These are phyloP conservation scores for Torymus auratus DNA, from an alignment of 2,888 invertebrate genomes.

Conservation along the genomic window DNA sequence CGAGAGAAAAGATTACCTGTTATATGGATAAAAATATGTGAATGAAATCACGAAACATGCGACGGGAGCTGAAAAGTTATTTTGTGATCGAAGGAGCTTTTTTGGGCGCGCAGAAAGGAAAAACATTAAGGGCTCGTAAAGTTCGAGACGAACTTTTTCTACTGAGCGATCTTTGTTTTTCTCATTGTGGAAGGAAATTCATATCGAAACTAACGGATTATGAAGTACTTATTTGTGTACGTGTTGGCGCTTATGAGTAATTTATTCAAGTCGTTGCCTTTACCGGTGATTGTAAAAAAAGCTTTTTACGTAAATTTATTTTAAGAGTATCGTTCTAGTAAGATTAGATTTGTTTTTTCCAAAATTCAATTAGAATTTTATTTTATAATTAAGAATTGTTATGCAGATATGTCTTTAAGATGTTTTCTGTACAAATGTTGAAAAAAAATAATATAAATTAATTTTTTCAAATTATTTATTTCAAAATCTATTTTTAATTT, in stretches of 20 bases:
- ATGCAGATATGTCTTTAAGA: too few relatives aligned
- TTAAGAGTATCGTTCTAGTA: too few relatives aligned
- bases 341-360: background rate
- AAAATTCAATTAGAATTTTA: background rate
- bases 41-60: too few relatives aligned
- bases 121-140: slow-evolving; percentile 54
- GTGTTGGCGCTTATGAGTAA: slow-evolving; percentile 19
- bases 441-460: too few relatives aligned
- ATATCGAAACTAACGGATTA: slow-evolving; percentile 10
- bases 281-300: background rate
- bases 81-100: slow-evolving; percentile 8
- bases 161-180: slow-evolving; percentile 48
- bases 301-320: too few relatives aligned
- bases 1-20: background rate
- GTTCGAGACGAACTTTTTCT: slow-evolving; percentile 55
- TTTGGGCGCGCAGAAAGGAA: slow-evolving; percentile 6
- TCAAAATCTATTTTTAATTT: too few relatives aligned
- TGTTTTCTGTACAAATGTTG: too few relatives aligned
- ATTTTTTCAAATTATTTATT: too few relatives aligned
- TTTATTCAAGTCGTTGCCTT: slow-evolving; percentile 12
- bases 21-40: too few relatives aligned
- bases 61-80: too few relatives aligned
- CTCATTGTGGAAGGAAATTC: slow-evolving; percentile 1
- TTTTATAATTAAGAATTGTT: too few relatives aligned
- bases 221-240: slow-evolving; percentile 33